Percentiles rank a stretch among this genome's conserved stretches.
Conservation (phyloP, 2,888 invertebrate genomes). For the Phlogophora meticulosa region DNA sequence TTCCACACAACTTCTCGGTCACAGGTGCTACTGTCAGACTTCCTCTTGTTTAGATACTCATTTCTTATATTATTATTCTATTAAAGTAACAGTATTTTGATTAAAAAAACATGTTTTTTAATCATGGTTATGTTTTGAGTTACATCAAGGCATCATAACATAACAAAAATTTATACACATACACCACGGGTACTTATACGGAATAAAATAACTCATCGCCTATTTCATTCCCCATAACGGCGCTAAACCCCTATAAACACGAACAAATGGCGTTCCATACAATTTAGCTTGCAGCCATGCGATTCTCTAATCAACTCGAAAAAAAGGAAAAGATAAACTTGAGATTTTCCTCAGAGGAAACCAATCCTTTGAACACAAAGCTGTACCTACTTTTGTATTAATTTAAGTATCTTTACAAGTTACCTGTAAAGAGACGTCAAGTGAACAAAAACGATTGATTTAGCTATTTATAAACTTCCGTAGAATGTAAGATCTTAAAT, state of each 20-base stretch:
- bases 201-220: neutral
- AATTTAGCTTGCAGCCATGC: constrained; percentile 34
- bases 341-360: neutral
- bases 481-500: too few species aligned
- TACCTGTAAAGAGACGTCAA: too few species aligned
- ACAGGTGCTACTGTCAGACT: too few species aligned
- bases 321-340: neutral
- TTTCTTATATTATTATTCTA: too few species aligned
- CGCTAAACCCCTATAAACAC: constrained; percentile 7
- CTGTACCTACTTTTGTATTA: too few species aligned
- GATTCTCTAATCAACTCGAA: constrained; percentile 28
- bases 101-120: neutral
- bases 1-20: too few species aligned
- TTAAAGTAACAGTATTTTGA: neutral
- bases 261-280: constrained; percentile 24
- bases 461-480: too few species aligned
- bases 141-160: neutral
- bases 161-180: neutral
- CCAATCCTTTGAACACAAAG: constrained; percentile 9
- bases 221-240: neutral
- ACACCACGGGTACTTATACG: neutral
- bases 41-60: too few species aligned
- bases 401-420: too few species aligned
- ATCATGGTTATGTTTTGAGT: neutral
- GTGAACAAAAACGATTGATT: too few species aligned